Conservation (phyloP, 2,113 vertebrate genomes). For the Engraulis encrasicolus region DNA sequence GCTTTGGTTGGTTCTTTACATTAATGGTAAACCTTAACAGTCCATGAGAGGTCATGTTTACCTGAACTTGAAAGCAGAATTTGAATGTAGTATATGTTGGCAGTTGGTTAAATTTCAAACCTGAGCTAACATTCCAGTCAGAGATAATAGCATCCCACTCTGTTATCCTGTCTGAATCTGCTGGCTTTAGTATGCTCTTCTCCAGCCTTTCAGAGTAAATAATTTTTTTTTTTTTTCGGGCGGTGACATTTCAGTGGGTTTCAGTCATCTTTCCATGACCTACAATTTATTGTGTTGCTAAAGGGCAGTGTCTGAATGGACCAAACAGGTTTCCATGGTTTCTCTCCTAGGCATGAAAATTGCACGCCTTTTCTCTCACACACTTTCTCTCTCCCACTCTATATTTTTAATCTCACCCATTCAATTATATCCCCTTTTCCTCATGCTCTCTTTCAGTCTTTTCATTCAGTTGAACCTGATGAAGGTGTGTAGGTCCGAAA, state of each 20-base stretch:
- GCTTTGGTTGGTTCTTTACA: neutral
- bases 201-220: neutral
- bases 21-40: neutral
- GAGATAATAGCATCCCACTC: neutral
- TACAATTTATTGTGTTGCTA: neutral
- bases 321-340: neutral
- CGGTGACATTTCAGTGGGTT: neutral
- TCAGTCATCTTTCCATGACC: neutral
- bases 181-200: neutral
- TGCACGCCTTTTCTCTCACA: neutral
- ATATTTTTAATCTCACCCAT: too few relatives aligned
- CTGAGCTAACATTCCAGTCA: neutral
- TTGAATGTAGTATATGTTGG: neutral
- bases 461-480: too few relatives aligned
- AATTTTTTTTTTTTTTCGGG: neutral
- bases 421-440: neutral
- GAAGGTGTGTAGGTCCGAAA: slow-evolving; percentile 21
- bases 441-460: neutral
- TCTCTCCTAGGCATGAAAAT: neutral
- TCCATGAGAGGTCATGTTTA: neutral
- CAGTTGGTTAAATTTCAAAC: neutral
- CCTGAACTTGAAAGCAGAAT: neutral
- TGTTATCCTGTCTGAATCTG: neutral
- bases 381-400: neutral
- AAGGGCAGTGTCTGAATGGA: neutral